Conservation (phyloP, 1,140 invertebrate species). For the Paraescarpia echinospica region DNA sequence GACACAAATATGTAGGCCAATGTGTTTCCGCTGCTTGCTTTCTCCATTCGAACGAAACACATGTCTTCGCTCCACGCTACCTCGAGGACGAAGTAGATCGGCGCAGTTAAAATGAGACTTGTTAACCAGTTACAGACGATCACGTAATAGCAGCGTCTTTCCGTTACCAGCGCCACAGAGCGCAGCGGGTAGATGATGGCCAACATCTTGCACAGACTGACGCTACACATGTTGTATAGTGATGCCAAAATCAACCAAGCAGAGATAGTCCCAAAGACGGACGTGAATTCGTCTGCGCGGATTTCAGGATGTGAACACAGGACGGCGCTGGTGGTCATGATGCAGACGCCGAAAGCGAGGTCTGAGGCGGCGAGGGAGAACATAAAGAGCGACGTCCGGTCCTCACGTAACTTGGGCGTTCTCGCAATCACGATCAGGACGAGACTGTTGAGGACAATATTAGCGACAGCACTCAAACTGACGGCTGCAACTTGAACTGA, state of each 20-base stretch:
- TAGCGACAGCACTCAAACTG: not conserved
- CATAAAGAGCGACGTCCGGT: not conserved
- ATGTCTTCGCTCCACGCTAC: not conserved
- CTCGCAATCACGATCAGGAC: not conserved
- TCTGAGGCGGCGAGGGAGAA: not conserved
- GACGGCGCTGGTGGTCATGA: not conserved
- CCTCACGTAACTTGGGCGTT: not conserved
- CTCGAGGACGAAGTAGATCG: not conserved
- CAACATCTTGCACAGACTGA: not conserved
- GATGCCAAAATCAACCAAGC: not conserved
- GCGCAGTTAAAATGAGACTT: not conserved
- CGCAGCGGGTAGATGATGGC: not conserved
- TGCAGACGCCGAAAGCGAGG: not conserved
- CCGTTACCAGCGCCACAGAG: not conserved
- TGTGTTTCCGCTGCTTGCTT: not conserved
- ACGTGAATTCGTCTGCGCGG: not conserved
- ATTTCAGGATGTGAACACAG: not conserved
- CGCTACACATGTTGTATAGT: not conserved
- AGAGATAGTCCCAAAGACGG: not conserved
- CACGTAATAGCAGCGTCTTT: not conserved
- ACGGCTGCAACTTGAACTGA: not conserved
- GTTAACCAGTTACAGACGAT: not conserved
- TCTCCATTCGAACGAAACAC: not conserved
- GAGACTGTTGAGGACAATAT: not conserved
- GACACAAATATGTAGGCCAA: not conserved